Percentiles rank a stretch among this genome's conserved stretches.
These are phyloP conservation scores for Rhagophthalmus giganteus DNA, from an alignment of 2,888 invertebrate genomes.

Conservation along the genomic window DNA sequence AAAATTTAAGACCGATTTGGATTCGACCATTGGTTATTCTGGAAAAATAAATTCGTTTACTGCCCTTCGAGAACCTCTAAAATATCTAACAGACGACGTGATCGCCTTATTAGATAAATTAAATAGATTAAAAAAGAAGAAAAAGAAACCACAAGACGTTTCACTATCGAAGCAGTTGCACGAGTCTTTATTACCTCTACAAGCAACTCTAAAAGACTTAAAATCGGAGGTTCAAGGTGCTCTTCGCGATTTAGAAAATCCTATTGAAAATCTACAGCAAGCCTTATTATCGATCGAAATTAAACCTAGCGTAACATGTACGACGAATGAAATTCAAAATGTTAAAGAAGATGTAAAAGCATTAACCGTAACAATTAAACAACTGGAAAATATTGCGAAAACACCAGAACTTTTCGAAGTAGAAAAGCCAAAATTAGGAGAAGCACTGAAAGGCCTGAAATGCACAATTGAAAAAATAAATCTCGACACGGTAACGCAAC, in stretches of 20 bases:
- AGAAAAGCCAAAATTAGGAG: slow-evolving; percentile 30
- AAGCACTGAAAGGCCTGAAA: slow-evolving; percentile 26
- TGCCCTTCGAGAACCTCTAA: slow-evolving; percentile 18
- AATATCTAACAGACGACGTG: slow-evolving; percentile 9
- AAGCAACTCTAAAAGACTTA: slow-evolving; percentile 3
- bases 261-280: slow-evolving; percentile 14
- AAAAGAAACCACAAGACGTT: slow-evolving; percentile 6
- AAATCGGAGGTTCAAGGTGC: not conserved
- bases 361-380: too few relatives aligned
- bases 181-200: slow-evolving; percentile 9
- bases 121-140: not conserved
- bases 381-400: too few relatives aligned
- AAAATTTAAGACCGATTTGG: slow-evolving; percentile 4
- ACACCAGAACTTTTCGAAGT: slow-evolving; percentile 18
- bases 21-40: slow-evolving; percentile 6
- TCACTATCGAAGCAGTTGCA: slow-evolving; percentile 11
- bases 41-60: slow-evolving; percentile 10
- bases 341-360: too few relatives aligned
- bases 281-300: slow-evolving; percentile 8
- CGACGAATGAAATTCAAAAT: too few relatives aligned
- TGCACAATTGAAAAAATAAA: not conserved
- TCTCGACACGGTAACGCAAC: slow-evolving; percentile 7
- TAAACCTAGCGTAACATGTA: too few relatives aligned
- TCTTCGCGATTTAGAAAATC: slow-evolving; percentile 19
- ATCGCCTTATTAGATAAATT: slow-evolving; percentile 11